phyloP scores from a whole-genome alignment of 1,140 invertebrate species.

The Heliconius nattereri region DNA sequence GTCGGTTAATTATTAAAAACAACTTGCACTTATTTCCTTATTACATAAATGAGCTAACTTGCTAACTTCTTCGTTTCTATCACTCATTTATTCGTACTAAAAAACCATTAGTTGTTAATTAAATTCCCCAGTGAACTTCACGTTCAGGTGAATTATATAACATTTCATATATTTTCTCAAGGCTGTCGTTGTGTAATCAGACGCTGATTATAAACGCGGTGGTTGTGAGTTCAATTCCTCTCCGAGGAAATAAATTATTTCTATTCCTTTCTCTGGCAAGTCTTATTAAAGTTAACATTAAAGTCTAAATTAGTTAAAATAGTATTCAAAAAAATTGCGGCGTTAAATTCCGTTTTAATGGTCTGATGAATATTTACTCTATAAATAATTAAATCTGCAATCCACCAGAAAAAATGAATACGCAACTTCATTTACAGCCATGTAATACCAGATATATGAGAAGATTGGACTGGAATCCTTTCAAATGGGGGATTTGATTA shows the following conservation, averaged over 20 bases:
- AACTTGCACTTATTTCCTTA: constrained; percentile 1
- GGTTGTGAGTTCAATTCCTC: too few relatives aligned
- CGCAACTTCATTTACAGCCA: neutral
- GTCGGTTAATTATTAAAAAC: neutral
- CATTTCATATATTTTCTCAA: too few relatives aligned
- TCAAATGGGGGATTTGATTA: constrained; percentile 26
- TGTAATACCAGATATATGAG: constrained; percentile 11
- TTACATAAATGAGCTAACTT: neutral
- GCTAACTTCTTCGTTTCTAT: neutral
- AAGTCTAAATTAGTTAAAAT: too few relatives aligned
- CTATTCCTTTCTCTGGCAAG: too few relatives aligned
- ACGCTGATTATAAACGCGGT: too few relatives aligned
- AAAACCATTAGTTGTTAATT: neutral
- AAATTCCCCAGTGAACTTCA: neutral
- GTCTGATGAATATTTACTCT: too few relatives aligned
- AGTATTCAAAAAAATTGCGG: too few relatives aligned
- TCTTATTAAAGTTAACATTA: too few relatives aligned
- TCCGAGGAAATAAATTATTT: too few relatives aligned
- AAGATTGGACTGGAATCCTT: constrained; percentile 26
- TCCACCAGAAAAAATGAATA: neutral
- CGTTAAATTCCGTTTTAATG: neutral
- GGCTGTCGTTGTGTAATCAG: too few relatives aligned
- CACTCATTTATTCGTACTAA: neutral
- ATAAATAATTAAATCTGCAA: neutral
- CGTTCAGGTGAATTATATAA: neutral